phyloP scores from a whole-genome alignment of 2,888 invertebrate species.

The Dermolepida albohirtum region DNA sequence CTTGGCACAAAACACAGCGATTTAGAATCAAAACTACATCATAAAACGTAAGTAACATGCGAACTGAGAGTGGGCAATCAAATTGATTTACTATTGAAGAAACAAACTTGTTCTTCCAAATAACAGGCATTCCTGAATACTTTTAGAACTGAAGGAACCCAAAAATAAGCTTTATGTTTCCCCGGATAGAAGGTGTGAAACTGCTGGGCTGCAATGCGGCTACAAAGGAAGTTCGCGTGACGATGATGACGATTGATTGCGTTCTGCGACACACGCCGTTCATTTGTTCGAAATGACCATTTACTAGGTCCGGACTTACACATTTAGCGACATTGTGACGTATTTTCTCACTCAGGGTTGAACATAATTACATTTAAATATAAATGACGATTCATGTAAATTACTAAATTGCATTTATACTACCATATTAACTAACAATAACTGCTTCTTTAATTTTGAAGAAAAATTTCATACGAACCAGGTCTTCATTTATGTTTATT shows the following conservation, averaged over 20 bases:
- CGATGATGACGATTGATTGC: constrained; percentile 45
- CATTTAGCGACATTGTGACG: background rate
- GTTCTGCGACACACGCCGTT: constrained; percentile 47
- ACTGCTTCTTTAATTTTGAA: no score
- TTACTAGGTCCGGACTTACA: constrained; percentile 6
- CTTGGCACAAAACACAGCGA: no score
- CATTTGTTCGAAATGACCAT: constrained; percentile 43
- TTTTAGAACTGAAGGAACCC: background rate
- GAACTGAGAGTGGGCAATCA: no score
- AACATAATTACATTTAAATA: background rate
- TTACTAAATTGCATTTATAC: background rate
- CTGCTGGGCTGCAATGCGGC: constrained; percentile 49
- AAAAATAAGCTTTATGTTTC: background rate
- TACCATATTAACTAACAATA: no score
- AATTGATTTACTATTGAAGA: no score
- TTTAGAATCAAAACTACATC: no score
- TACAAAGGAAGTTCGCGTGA: constrained; percentile 48
- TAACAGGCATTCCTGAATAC: constrained; percentile 9
- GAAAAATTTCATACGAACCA: no score
- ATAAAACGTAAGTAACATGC: no score
- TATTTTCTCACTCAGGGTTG: background rate
- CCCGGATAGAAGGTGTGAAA: constrained; percentile 16
- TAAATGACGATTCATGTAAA: background rate
- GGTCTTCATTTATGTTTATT: no score
- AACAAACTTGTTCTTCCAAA: background rate